Evolutionary conservation across 2,113 vertebrate species (phyloP), one percentile per base, ranked within the genome.

Genomic region (Tachuris rubrigastra): DNA sequence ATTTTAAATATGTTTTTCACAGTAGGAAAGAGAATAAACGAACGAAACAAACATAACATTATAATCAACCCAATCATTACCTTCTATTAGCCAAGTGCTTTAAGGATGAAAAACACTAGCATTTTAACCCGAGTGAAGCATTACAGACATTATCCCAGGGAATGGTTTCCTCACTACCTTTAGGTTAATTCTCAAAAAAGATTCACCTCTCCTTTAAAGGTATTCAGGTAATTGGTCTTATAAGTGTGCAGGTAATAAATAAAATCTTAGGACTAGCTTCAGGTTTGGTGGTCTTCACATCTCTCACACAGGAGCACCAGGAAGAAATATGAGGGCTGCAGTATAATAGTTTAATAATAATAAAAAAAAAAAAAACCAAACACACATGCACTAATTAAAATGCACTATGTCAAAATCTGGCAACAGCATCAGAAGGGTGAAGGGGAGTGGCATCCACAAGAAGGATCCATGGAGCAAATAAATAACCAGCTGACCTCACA

Each of bases 1-100:
- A 84, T 59, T 60, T 83, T 74, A 92, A 81, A 92, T 68, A 52
- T 65, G 78, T 56, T 88, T 80, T 88, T 95, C 92, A 42, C 88
- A 81, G 90, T 8, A 44, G 56, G 90, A 94, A 93, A 74, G 30
- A 78, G 76, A 90, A 90, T 92, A 92, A 94, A 93, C 79, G 80
- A 93, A 78, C 76, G 95, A 89, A 95, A 91, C 62, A 91, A 96
- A 96, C 42, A 66, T 93, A 95, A 88, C 79, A 77, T 80, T 94
- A 91, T 92, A 90, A 95, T 80, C 92, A 96, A 92, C 47, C 31
- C 39, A 93, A 91, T 95, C 94, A 96, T 90, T 95, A 93, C 87
- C 35, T 96, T 74, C 92, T 86, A 93, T 92, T 95, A 95, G 63
- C 72, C 68, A 56, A 95, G 85, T 50, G 47, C 85, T 96, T 93